A percentile compares a stretch with the other conserved stretches of the same genome.
phyloP scores from a whole-genome alignment of 2,797 vertebrate genomes.

The Pseudomugil tenellus region DNA sequence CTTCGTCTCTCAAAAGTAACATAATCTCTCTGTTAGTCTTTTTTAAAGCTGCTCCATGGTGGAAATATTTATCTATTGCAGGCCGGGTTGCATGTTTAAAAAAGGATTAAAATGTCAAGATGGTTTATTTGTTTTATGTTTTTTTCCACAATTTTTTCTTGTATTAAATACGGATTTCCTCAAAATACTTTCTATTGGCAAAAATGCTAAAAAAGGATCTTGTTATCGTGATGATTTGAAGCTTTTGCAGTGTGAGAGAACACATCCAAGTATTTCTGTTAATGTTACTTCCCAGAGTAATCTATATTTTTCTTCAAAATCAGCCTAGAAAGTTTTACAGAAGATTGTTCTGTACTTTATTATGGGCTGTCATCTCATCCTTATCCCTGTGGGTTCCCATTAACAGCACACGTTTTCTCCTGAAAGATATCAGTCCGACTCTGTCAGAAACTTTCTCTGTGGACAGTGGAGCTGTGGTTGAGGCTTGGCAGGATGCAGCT shows the following conservation, averaged over 20 bases:
- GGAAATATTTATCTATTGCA: background rate
- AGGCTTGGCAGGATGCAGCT: slow-evolving; percentile 65
- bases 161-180: slow-evolving; percentile 2
- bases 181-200: background rate
- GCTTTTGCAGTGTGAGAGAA: background rate
- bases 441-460: slow-evolving; percentile 17
- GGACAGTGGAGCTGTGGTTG: slow-evolving; percentile 35
- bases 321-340: background rate
- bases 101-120: background rate
- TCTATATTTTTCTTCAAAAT: slow-evolving; percentile 3
- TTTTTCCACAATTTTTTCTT: background rate
- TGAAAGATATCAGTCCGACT: slow-evolving; percentile 18
- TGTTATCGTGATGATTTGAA: background rate
- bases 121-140: background rate
- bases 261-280: background rate
- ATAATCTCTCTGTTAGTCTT: background rate
- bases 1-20: slow-evolving; percentile 8
- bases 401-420: slow-evolving; percentile 18
- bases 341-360: slow-evolving; percentile 9
- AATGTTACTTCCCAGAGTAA: background rate
- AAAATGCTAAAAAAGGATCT: background rate
- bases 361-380: slow-evolving; percentile 17
- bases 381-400: slow-evolving; percentile 22
- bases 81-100: background rate
- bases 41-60: background rate